Evolutionary conservation across 2,113 vertebrate species (phyloP).

Genomic region (Corythaeola cristata): DNA sequence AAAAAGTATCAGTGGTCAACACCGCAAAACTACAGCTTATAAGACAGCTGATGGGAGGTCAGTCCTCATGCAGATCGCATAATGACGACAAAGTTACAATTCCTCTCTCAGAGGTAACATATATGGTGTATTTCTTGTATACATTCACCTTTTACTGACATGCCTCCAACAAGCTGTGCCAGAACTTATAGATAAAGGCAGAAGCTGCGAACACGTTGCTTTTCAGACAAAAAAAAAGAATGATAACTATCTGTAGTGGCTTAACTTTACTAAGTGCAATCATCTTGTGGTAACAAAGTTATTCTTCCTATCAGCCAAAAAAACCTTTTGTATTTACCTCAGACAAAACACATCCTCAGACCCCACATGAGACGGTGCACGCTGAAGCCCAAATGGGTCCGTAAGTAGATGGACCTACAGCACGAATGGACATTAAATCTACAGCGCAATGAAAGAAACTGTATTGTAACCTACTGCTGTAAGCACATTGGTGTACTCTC

Average conservation of each 20-base stretch:
- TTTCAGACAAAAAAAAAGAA: not conserved
- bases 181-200: not conserved
- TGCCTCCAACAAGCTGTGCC: not conserved
- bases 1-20: not conserved
- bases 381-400: fast-evolving
- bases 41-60: not conserved
- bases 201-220: not conserved
- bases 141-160: not conserved
- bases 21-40: not conserved
- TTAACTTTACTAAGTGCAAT: not conserved
- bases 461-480: not conserved
- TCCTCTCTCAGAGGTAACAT: not conserved
- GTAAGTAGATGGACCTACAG: not conserved
- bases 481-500: not conserved
- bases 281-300: not conserved
- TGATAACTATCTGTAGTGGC: not conserved
- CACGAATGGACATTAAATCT: not conserved
- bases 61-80: not conserved
- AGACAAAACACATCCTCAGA: not conserved
- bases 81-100: not conserved
- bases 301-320: not conserved
- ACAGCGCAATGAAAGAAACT: not conserved
- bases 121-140: not conserved
- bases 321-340: not conserved
- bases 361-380: not conserved